Base-by-base conservation (phyloP, 2,888 invertebrate genomes). In the Callimorpha dominula region DNA sequence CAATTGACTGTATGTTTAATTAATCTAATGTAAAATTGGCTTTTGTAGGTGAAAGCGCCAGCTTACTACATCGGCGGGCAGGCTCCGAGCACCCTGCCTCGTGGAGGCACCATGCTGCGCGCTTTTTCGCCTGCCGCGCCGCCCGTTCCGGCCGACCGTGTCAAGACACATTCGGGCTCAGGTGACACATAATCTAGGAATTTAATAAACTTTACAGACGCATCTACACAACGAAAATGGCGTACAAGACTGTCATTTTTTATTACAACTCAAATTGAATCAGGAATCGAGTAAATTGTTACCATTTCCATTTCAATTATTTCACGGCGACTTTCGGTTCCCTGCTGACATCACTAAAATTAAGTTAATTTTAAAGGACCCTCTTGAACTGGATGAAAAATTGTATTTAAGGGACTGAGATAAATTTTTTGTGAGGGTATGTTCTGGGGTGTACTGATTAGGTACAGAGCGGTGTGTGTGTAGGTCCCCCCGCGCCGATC, bases 31-130 rank as follows among this genome's bases (percentile, higher is more conserved):
- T 2, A 9, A 42, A 5, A 64, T 50, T 71, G 8, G n/a, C n/a
- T 54, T 63, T 69, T 50, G 20, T 82, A 95, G 94, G 91, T 88
- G 7, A 96, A 96, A 82, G 96, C 96, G n/a, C 96, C 97, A 17
- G 97, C 97, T 6, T 97, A 97, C 89, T 97, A 97, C 92, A 97
- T 97, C 94, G 97, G 97, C 2, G 96, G 96, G 12, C 88, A 86
- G 43, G 92, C 93, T 0, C 93, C 95, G 0, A 96, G 96, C 85
- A 97, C 97, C 12, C 91, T 97, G 72, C 97, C 97, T 0, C 95
- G 97, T 40, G 97, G 97, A 14, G 96, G 96, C 0, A 96, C 97
- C 7, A 93, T 97, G 77, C 91, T 97, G 65, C 94, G 97, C 68
- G 96, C 97, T 0, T 97, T 97, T 88, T 97, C 97, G 17, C 97